A percentile compares a stretch with the other conserved stretches of the same genome.
These are phyloP conservation scores for Phalacrocorax carbo DNA, from an alignment of 2,113 vertebrate genomes.

Conservation along the genomic window DNA sequence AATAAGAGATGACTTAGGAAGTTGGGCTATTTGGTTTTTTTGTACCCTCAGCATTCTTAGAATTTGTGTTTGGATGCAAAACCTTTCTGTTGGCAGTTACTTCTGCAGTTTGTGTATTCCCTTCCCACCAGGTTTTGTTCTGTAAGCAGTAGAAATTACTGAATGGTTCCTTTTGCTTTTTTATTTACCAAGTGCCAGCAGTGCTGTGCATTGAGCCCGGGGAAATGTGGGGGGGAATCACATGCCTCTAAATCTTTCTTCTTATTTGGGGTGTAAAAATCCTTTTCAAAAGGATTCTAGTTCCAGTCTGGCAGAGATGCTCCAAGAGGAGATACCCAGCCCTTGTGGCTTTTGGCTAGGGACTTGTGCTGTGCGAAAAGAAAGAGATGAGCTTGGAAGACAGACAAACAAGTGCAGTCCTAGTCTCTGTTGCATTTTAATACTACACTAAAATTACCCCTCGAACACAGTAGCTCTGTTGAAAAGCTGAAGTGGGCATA, in stretches of 20 bases:
- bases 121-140: constrained; percentile 44
- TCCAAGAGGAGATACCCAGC: neutral
- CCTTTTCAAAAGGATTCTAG: constrained; percentile 15
- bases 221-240: neutral
- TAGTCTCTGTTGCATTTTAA: constrained; percentile 10
- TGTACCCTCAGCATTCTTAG: neutral
- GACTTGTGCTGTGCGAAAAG: neutral
- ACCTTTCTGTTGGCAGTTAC: constrained; percentile 5
- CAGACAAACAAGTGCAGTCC: neutral
- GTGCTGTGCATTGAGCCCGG: neutral
- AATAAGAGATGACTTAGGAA: constrained; percentile 28
- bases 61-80: constrained; percentile 18
- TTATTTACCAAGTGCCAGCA: constrained; percentile 50
- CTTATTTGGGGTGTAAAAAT: constrained; percentile 21
- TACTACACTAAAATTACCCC: constrained; percentile 33
- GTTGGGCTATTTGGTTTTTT: neutral
- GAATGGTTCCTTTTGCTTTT: constrained; percentile 46
- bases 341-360: neutral
- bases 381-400: neutral
- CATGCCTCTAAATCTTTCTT: constrained; percentile 36
- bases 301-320: constrained; percentile 12
- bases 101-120: constrained; percentile 3
- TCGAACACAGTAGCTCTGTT: constrained; percentile 3
- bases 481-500: neutral
- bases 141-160: constrained; percentile 15